phyloP scores from a whole-genome alignment of 2,888 invertebrate genomes.

The Drosophila pegasa region DNA sequence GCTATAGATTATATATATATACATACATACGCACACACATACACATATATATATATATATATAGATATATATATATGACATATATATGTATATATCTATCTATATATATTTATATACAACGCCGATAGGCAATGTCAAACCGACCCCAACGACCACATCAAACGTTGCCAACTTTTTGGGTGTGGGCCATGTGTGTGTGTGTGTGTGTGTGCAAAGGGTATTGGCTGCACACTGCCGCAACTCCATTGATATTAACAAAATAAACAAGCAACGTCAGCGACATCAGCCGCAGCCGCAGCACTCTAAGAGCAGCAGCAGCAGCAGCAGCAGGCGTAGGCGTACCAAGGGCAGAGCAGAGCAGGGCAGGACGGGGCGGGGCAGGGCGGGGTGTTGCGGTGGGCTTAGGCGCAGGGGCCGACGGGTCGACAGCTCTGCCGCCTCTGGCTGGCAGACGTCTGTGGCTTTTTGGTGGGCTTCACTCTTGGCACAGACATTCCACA shows the following conservation, averaged over 20 bases:
- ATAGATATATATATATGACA: neutral
- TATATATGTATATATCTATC: neutral
- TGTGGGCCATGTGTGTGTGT: neutral
- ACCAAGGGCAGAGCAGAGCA: too few species aligned
- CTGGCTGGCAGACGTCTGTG: slow-evolving; percentile 8
- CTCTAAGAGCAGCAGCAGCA: slow-evolving; percentile 8
- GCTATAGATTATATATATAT: slow-evolving; percentile 2
- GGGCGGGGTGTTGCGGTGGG: too few species aligned
- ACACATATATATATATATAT: neutral
- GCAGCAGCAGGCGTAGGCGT: neutral
- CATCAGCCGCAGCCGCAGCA: slow-evolving; percentile 20
- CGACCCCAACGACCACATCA: slow-evolving; percentile 37
- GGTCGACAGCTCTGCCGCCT: slow-evolving; percentile 3
- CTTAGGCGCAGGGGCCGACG: neutral
- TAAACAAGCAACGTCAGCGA: slow-evolving; percentile 44
- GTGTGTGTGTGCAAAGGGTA: slow-evolving; percentile 16
- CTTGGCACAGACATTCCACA: slow-evolving; percentile 39
- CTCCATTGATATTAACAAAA: slow-evolving; percentile 57
- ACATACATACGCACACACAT: neutral
- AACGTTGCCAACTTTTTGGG: slow-evolving; percentile 20
- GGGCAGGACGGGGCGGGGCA: neutral
- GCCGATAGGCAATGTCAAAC: slow-evolving; percentile 43
- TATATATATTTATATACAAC: neutral
- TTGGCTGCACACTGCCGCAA: slow-evolving; percentile 8
- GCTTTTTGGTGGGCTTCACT: slow-evolving; percentile 13